phyloP scores from a whole-genome alignment of 2,113 vertebrate species.

The Muntiacus muntjak region DNA sequence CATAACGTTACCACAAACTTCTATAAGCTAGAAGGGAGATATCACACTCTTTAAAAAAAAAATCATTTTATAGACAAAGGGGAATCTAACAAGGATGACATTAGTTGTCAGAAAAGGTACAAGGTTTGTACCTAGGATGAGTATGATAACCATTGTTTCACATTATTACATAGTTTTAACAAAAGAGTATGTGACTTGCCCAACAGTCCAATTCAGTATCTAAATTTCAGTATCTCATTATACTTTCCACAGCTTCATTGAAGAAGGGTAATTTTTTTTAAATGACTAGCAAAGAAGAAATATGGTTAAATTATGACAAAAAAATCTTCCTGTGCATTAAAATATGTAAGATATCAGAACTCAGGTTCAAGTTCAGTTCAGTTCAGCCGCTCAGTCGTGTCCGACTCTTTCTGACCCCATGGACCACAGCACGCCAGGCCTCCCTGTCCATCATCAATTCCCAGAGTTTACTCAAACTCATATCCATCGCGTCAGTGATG shows the following conservation, averaged over 20 bases:
- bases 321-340: neutral
- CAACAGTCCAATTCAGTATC: neutral
- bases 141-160: neutral
- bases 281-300: neutral
- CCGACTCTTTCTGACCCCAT: neutral
- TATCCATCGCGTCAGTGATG: neutral
- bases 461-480: neutral
- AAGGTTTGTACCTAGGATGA: neutral
- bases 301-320: neutral
- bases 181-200: neutral
- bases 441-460: neutral
- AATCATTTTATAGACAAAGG: neutral
- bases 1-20: neutral
- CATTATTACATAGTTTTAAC: neutral
- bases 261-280: neutral
- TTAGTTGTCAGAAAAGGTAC: neutral
- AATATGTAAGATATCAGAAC: neutral
- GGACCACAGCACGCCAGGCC: neutral
- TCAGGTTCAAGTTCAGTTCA: neutral
- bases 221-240: neutral
- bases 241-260: neutral
- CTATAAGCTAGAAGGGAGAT: neutral
- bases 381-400: neutral
- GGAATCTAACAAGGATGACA: neutral
- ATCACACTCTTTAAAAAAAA: neutral